Evolutionary conservation across 2,888 invertebrate genomes (phyloP).

Genomic region (Cosmia pyralina): DNA sequence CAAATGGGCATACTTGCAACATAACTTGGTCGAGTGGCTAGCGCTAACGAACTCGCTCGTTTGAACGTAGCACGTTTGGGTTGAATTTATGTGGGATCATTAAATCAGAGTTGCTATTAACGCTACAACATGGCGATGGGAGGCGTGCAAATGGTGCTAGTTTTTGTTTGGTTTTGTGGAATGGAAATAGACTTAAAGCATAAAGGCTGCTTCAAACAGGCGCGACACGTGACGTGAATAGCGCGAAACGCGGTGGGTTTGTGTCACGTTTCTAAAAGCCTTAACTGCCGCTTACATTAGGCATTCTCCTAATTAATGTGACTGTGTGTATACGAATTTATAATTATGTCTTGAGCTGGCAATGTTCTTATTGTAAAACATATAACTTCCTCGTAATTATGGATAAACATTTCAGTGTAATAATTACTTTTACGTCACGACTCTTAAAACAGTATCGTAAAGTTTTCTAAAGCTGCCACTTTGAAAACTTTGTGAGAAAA

Average conservation of each 20-base stretch:
- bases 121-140: conserved; percentile 51
- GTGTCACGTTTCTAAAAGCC: too few relatives aligned
- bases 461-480: conserved; percentile 19
- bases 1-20: conserved; percentile 34
- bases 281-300: not conserved
- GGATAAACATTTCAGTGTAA: not conserved
- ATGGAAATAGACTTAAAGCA: conserved; percentile 1
- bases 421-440: not conserved
- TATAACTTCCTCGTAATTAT: not conserved
- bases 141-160: conserved; percentile 30
- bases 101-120: conserved; percentile 77
- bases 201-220: not conserved
- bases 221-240: too few relatives aligned
- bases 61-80: conserved; percentile 60
- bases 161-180: conserved; percentile 30
- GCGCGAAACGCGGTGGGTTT: too few relatives aligned
- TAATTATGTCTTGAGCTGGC: not conserved
- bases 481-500: not conserved
- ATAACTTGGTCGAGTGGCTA: conserved; percentile 44
- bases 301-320: not conserved
- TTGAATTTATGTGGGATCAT: conserved; percentile 77
- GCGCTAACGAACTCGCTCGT: conserved; percentile 51
- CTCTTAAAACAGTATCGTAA: not conserved
- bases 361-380: not conserved
- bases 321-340: not conserved